Evolutionary conservation across 1,140 invertebrate genomes (phyloP).

Genomic region (Aphidius ervi): DNA sequence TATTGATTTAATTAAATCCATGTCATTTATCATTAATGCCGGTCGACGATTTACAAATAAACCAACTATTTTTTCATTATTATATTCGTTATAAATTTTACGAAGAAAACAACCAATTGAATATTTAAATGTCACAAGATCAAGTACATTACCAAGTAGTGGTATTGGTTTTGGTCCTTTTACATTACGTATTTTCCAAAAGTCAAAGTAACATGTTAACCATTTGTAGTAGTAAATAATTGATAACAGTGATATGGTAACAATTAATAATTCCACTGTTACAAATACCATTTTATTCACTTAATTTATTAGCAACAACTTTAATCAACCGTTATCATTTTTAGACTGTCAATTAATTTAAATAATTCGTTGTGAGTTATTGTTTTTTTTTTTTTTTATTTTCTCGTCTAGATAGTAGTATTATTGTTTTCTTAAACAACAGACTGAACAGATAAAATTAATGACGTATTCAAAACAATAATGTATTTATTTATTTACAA

Average conservation of each 20-base stretch:
- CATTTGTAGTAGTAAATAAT: constrained; percentile 10
- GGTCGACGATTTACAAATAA: constrained; percentile 31
- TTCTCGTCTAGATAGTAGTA: no score
- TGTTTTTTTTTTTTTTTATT: no score
- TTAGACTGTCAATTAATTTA: no score
- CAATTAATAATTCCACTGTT: not conserved
- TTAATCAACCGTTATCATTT: no score
- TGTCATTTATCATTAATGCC: constrained; percentile 45
- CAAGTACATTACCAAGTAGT: constrained; percentile 15
- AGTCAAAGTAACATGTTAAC: constrained; percentile 5
- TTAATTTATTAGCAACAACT: no score
- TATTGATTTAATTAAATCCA: constrained; percentile 50
- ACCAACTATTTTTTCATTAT: constrained; percentile 18
- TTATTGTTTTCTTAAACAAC: no score
- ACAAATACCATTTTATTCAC: constrained; percentile 1
- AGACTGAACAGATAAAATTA: no score
- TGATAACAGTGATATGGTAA: not conserved
- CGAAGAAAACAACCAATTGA: constrained; percentile 9
- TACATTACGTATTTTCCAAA: constrained; percentile 12
- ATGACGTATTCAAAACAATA: no score
- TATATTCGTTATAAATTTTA: constrained; percentile 10
- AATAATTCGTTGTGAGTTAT: no score
- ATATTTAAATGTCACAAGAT: constrained; percentile 7
- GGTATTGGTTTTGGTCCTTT: constrained; percentile 17
- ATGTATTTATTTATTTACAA: no score